Base-by-base conservation (phyloP, 2,113 vertebrate species). In the Coregonus clupeaformis region DNA sequence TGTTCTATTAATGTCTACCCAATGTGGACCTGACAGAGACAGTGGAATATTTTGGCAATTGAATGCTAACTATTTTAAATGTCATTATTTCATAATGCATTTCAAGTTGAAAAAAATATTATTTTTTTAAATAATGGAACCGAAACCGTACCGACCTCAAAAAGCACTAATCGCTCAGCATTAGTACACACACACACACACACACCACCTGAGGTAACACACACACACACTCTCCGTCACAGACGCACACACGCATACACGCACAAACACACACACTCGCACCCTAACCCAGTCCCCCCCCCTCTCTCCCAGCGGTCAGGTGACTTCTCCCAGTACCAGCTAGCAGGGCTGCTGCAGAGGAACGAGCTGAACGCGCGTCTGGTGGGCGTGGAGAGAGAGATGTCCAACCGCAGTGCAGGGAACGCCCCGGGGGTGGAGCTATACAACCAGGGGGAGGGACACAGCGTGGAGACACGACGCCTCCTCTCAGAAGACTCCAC, bases 281-380 rank as follows among this genome's bases (percentile, higher is more conserved):
- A 22, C 57, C 52, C 16, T 20, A 55, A 55, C 22, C 20, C 14
- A 3, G 47, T 66, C 11, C 11, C 67, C 49, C n/a, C n/a, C n/a
- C n/a, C n/a, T n/a, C n/a, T n/a, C n/a, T n/a, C n/a, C n/a, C n/a
- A 99, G 98, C 88, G 81, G 27, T 98, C 97, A 3, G 74, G 77
- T 86, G 96, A 98, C 65, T 99, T 99, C 87, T 99, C 98, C 14
- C 94, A 96, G 87, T 99, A 98, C 84, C 98, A 99, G 86, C 85
- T 99, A 75, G 94, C 93, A 2, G 98, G 97, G 24, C 90, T 99
- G 78, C 95, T 99, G 84, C 97, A 97, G 89, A 97, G 98, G 89
- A 98, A 95, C 91, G 89, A 75, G 24, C 90, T 99, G 71, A 99
- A 94, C 91, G 96, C 93, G 74, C 95, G 91, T 69, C 94, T 99